Evolutionary conservation across 2,113 vertebrate genomes (phyloP).

Genomic region (Furnarius figulus): DNA sequence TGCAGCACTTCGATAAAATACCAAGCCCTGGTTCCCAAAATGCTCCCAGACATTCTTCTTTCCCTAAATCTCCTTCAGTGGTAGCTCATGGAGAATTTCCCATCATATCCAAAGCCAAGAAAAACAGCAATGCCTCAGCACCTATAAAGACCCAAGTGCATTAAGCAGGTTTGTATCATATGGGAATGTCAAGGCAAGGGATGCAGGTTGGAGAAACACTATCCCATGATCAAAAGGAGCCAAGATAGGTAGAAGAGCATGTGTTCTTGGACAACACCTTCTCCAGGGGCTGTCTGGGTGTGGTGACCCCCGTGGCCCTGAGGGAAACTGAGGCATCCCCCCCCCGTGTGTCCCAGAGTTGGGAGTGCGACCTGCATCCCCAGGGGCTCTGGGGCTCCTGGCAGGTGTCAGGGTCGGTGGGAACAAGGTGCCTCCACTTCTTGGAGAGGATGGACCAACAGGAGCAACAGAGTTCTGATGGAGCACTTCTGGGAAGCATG

Average conservation of each 20-base stretch:
- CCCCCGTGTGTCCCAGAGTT: not conserved
- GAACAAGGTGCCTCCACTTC: accelerated
- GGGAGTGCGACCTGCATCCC: not conserved
- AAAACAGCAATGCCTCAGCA: not conserved
- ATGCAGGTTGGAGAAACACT: not conserved
- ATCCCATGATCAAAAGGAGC: not conserved
- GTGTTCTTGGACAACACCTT: not conserved
- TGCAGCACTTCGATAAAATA: not conserved
- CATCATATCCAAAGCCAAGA: not conserved
- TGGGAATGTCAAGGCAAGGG: not conserved
- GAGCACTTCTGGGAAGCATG: not conserved
- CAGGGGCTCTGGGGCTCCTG: not conserved
- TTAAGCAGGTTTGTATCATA: not conserved
- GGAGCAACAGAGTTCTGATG: accelerated
- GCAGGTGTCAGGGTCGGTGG: not conserved
- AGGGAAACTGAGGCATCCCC: not conserved
- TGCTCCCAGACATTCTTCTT: not conserved
- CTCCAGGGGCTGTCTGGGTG: not conserved
- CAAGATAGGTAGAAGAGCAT: not conserved
- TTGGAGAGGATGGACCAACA: accelerated
- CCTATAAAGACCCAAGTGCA: not conserved
- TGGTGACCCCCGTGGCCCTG: accelerated
- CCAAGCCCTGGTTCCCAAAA: not conserved
- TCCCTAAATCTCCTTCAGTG: not conserved
- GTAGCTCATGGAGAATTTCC: not conserved